phyloP scores from a whole-genome alignment of 2,888 invertebrate species.

The Aporophyla lueneburgensis region DNA sequence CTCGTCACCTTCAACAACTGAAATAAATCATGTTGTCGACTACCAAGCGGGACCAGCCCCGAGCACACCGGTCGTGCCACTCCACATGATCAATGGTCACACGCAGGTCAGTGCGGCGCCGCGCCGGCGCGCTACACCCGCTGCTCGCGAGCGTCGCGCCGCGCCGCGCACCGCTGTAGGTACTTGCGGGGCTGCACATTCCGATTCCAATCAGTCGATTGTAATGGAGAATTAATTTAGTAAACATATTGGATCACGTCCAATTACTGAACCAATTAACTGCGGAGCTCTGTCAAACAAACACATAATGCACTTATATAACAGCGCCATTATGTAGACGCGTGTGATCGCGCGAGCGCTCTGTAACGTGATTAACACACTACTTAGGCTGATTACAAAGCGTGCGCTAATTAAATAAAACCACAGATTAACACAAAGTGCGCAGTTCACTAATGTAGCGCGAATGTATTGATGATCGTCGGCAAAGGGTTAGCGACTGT shows the following conservation, averaged over 20 bases:
- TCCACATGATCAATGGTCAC: not conserved
- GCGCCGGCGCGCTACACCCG: not conserved
- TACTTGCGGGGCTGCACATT: constrained; percentile 3
- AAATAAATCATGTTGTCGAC: constrained; percentile 35
- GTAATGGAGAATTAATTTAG: constrained; percentile 59
- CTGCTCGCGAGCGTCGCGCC: not conserved
- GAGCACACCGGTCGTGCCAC: not conserved
- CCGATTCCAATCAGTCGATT: constrained; percentile 48
- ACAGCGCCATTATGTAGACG: constrained; percentile 10
- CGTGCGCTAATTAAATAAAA: constrained; percentile 54
- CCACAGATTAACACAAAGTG: constrained; percentile 28
- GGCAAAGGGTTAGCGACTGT: constrained; percentile 35
- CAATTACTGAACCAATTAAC: constrained; percentile 63
- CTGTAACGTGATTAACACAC: constrained; percentile 44
- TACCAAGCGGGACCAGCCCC: not conserved
- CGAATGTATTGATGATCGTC: constrained; percentile 20
- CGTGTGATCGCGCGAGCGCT: constrained; percentile 13
- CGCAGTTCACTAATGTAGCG: constrained; percentile 32
- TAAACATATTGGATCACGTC: constrained; percentile 61
- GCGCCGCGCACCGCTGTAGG: too few species aligned
- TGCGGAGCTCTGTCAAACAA: constrained; percentile 43
- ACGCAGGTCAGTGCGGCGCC: not conserved
- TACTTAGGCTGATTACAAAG: constrained; percentile 48
- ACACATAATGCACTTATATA: constrained; percentile 33
- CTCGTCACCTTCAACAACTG: constrained; percentile 16